Base-by-base conservation (phyloP, 2,797 vertebrate species). In the Crypturellus tataupa region DNA sequence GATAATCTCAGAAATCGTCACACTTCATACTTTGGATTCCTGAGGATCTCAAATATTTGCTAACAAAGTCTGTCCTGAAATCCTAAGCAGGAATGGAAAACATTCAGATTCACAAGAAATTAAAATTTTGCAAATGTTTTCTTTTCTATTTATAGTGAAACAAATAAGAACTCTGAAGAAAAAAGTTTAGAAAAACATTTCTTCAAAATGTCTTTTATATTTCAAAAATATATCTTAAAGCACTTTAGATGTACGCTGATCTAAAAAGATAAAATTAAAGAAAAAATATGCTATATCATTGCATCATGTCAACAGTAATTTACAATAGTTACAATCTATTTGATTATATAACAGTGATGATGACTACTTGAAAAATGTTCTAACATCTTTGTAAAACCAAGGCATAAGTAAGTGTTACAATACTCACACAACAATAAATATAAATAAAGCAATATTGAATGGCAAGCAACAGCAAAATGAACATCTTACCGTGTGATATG, bases 401-500 rank as follows among this genome's bases (percentile, higher is more conserved):
- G 19, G 18, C 10, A 3, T 62, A 70, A 27, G 16, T 78, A 62
- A 14, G 24, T 70, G n/a, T 68, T 81, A 56, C 81, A 91, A 71
- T 68, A 21, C 18, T 49, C 47, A 71, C 23, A 75, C 47, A 65
- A 62, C 19, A 5, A 29, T 49, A 82, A 83, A 51, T n/a, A 63
- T 8, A 73, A 84, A 39, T 56, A 67, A 67, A 77, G 9, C 58
- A 49, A 24, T 31, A 31, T 27, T 70, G 88, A 73, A 20, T 69
- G 19, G 10, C 14, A 68, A 69, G 67, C 24, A 85, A 81, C 71
- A 49, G 4, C 19, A 63, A 76, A 89, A 79, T 63, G 6, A 42
- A 20, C 63, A 77, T 69, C 51, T 87, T 98, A 98, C 98, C 96
- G 97, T 98, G 67, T 86, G 78, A 95, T 97, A 98, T 37, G 97